These are phyloP conservation scores for Halcyon malimbica DNA, from an alignment of 2,113 vertebrate species.

Conservation along the genomic window DNA sequence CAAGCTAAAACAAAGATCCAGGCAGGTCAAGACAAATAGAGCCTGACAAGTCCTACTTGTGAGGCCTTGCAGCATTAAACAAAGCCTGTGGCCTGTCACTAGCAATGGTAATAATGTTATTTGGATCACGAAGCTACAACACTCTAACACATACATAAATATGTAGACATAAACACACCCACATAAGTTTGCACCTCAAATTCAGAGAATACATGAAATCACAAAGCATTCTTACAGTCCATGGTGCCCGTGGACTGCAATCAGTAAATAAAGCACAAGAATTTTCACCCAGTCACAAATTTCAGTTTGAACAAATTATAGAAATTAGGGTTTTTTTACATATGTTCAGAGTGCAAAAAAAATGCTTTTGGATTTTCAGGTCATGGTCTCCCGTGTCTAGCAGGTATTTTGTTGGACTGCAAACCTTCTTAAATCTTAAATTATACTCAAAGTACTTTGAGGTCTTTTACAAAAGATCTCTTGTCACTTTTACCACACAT, in stretches of 20 bases:
- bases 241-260: background rate
- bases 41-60: background rate
- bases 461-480: background rate
- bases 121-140: background rate
- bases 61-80: background rate
- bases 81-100: background rate
- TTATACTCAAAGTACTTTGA: background rate
- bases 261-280: background rate
- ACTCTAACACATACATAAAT: background rate
- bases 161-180: background rate
- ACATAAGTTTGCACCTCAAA: background rate
- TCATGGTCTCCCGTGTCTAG: background rate
- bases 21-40: background rate
- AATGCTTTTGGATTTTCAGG: background rate
- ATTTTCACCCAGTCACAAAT: background rate
- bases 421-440: background rate
- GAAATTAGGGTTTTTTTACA: background rate
- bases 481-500: background rate
- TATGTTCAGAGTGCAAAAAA: background rate
- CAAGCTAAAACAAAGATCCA: background rate
- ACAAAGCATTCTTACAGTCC: background rate
- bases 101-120: background rate
- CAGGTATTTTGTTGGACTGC: background rate
- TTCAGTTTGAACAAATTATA: background rate
- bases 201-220: background rate